Conservation (phyloP, 2,888 invertebrate genomes). For the Cosmia trapezina region DNA sequence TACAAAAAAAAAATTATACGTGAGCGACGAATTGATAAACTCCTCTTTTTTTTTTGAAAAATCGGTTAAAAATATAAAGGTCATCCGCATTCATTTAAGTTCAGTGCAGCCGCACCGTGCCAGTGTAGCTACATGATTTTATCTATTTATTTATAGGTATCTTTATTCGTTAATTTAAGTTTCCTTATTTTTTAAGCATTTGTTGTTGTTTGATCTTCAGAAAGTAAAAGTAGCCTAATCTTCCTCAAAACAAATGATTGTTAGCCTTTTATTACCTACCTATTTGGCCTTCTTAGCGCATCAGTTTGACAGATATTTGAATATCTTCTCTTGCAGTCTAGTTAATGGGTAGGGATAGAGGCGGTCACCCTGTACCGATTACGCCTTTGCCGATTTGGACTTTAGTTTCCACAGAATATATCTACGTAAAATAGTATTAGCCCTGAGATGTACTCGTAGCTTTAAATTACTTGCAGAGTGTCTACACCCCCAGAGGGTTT, state of each 20-base stretch:
- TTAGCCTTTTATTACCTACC: neutral
- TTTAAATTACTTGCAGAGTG: neutral
- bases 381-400: neutral
- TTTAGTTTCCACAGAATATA: neutral
- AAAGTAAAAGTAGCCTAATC: neutral
- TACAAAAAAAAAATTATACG: too few relatives aligned
- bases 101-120: conserved; percentile 1
- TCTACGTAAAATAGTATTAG: neutral
- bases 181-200: neutral
- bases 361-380: neutral
- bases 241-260: neutral
- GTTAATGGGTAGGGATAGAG: neutral
- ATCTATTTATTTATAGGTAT: neutral
- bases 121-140: neutral
- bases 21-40: too few relatives aligned
- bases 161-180: too few relatives aligned
- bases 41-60: too few relatives aligned
- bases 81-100: conserved; percentile 15
- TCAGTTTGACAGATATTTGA: neutral
- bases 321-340: neutral
- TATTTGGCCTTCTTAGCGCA: neutral
- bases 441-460: neutral
- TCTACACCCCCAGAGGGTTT: too few relatives aligned
- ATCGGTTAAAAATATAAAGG: conserved; percentile 7
- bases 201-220: neutral